Conservation (phyloP, 2,797 vertebrate species). For the Anguilla obscura region DNA sequence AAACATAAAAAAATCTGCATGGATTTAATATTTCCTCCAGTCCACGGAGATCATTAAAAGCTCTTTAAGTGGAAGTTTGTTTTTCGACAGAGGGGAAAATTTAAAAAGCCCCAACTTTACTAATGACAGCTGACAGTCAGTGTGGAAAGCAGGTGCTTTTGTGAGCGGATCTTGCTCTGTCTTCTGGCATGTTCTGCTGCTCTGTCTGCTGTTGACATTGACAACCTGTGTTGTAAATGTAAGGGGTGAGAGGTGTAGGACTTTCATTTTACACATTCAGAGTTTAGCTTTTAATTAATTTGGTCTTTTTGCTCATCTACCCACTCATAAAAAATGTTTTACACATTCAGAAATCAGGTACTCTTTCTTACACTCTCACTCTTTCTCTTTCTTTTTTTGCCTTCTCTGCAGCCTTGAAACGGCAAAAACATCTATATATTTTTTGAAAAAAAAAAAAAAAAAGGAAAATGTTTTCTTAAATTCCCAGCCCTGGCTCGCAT, state of each 20-base stretch:
- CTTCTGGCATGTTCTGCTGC: constrained; percentile 53
- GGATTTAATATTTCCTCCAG: constrained; percentile 39
- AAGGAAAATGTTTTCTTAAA: constrained; percentile 78
- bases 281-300: constrained; percentile 51
- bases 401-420: constrained; percentile 47
- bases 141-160: background rate
- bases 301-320: constrained; percentile 66
- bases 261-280: background rate
- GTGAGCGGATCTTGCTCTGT: constrained; percentile 68
- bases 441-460: constrained; percentile 69
- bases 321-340: constrained; percentile 55
- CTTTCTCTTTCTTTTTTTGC: constrained; percentile 1
- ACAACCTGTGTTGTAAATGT: background rate
- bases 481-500: constrained; percentile 83
- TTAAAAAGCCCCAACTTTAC: background rate
- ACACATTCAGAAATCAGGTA: background rate
- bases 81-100: background rate
- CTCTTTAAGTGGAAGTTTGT: background rate
- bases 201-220: background rate
- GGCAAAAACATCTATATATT: constrained; percentile 58
- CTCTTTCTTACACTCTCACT: constrained; percentile 25
- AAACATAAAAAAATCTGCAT: constrained; percentile 15
- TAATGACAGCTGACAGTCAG: background rate
- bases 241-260: background rate
- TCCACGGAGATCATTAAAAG: constrained; percentile 26